These are phyloP conservation scores for Hemibagrus guttatus DNA, from an alignment of 2,797 vertebrate genomes.

Conservation along the genomic window DNA sequence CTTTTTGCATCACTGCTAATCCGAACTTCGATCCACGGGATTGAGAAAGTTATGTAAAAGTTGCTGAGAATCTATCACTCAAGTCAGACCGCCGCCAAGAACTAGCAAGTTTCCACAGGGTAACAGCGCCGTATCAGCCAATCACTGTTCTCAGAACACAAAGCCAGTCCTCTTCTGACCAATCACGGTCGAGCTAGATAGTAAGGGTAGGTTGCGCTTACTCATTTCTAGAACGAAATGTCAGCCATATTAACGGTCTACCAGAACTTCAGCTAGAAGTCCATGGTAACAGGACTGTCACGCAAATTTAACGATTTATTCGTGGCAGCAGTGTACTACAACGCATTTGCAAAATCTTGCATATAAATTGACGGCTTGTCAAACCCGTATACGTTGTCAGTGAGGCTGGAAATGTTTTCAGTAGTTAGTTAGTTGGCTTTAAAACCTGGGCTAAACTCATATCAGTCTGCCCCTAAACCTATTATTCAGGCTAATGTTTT, in stretches of 20 bases:
- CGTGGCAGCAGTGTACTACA: not conserved
- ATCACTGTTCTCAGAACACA: constrained; percentile 58
- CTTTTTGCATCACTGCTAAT: not conserved
- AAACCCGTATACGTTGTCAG: not conserved
- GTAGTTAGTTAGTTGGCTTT: not conserved
- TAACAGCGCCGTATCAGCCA: constrained; percentile 60
- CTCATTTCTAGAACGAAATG: constrained; percentile 77
- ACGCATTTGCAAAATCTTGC: no score
- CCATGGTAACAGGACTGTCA: constrained; percentile 18
- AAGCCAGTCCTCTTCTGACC: constrained; percentile 59
- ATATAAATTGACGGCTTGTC: not conserved
- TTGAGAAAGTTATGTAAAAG: constrained; percentile 40
- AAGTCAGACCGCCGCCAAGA: constrained; percentile 50
- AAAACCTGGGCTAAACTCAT: constrained; percentile 29
- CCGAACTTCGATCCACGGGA: not conserved
- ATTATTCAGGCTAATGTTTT: constrained; percentile 24
- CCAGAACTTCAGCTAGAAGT: constrained; percentile 49
- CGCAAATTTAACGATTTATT: not conserved
- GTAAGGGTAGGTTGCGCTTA: constrained; percentile 61
- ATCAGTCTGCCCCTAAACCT: not conserved
- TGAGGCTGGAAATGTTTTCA: not conserved
- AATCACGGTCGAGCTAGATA: constrained; percentile 61
- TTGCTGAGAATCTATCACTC: constrained; percentile 56
- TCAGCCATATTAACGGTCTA: constrained; percentile 81
- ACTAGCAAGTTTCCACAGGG: constrained; percentile 49